phyloP scores from a whole-genome alignment of 2,797 vertebrate species.

The Ptychobarbus kaznakovi region DNA sequence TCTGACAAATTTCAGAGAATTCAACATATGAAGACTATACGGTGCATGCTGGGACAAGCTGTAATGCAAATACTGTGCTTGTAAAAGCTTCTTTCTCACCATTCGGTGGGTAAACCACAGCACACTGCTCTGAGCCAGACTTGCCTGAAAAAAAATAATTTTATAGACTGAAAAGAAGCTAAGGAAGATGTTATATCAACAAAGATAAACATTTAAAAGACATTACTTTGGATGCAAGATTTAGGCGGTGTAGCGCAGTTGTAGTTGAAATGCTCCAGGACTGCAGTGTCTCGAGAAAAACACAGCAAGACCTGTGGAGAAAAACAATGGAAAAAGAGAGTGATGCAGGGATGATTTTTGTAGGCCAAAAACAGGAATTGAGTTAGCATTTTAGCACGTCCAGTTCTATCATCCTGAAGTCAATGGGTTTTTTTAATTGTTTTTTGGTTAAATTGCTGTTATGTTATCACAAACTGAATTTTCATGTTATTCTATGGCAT shows the following conservation, averaged over 20 bases:
- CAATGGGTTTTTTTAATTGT: background rate
- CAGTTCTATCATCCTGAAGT: background rate
- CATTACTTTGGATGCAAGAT: constrained; percentile 90
- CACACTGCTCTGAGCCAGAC: constrained; percentile 85
- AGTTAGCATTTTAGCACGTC: background rate
- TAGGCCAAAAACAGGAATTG: background rate
- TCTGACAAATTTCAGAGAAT: background rate
- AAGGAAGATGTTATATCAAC: background rate
- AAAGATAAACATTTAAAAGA: constrained; percentile 10
- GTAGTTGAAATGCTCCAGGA: constrained; percentile 93
- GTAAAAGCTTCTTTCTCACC: constrained; percentile 79
- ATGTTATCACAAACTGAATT: no score
- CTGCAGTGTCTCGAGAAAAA: constrained; percentile 94
- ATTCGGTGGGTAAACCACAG: constrained; percentile 95
- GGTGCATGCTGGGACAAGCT: background rate
- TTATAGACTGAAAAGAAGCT: background rate
- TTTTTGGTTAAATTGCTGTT: background rate
- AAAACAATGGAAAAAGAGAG: constrained; percentile 33
- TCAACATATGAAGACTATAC: background rate
- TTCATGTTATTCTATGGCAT: background rate
- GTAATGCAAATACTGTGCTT: background rate
- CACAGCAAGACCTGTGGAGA: constrained; percentile 89
- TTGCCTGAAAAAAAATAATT: constrained; percentile 79
- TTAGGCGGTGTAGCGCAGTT: constrained; percentile 95
- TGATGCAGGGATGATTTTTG: background rate